These are phyloP conservation scores for Brassicogethes aeneus DNA, from an alignment of 2,888 invertebrate genomes.

Conservation along the genomic window DNA sequence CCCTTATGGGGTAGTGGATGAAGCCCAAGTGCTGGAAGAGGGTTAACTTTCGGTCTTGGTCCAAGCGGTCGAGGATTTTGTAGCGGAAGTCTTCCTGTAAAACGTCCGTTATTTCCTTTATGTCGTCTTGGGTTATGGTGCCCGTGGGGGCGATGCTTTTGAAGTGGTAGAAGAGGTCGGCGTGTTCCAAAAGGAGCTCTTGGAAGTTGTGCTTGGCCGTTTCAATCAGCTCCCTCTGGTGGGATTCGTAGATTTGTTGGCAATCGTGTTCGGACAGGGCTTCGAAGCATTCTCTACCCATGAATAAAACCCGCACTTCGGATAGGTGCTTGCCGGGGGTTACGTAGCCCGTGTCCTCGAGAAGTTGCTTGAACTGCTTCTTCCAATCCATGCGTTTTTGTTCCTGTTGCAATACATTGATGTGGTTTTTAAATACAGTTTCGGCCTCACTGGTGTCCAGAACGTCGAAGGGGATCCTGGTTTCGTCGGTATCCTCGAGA, in stretches of 20 bases:
- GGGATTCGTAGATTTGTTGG: conserved; percentile 86
- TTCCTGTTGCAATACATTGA: conserved; percentile 85
- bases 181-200: conserved; percentile 86
- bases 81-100: conserved; percentile 91
- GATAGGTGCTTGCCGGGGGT: conserved; percentile 90
- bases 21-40: conserved; percentile 92
- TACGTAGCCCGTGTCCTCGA: conserved; percentile 91
- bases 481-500: conserved; percentile 54
- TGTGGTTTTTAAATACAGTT: conserved; percentile 82
- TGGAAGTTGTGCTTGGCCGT: conserved; percentile 87
- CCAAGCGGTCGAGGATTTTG: conserved; percentile 85
- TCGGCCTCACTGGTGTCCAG: conserved; percentile 87
- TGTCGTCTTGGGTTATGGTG: conserved; percentile 88
- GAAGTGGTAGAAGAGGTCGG: conserved; percentile 88
- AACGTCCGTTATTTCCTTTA: conserved; percentile 86
- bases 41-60: conserved; percentile 91
- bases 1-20: conserved; percentile 88
- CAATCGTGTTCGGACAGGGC: conserved; percentile 83
- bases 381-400: conserved; percentile 89
- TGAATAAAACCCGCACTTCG: conserved; percentile 83
- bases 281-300: conserved; percentile 92
- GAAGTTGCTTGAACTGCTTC: conserved; percentile 84
- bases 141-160: conserved; percentile 83
- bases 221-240: conserved; percentile 83
- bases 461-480: conserved; percentile 86